A percentile compares a stretch with the other conserved stretches of the same genome.
These are phyloP conservation scores for Okapia johnstoni DNA, from an alignment of 2,113 vertebrate species.

Conservation along the genomic window DNA sequence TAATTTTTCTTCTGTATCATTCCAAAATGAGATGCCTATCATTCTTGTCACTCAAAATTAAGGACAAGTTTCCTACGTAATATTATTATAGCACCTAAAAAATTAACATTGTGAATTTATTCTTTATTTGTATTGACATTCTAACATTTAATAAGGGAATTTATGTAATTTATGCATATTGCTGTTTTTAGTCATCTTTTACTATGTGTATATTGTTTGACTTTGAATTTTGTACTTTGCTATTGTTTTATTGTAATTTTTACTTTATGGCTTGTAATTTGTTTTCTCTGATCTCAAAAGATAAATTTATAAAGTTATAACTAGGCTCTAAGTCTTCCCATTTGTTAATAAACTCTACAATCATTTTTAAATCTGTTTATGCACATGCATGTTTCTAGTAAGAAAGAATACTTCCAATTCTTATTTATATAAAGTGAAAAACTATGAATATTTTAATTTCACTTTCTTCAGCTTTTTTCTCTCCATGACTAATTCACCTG, in stretches of 20 bases:
- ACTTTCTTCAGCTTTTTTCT: neutral
- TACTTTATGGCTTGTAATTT: neutral
- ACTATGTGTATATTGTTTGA: neutral
- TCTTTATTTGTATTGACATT: neutral
- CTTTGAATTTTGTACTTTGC: neutral
- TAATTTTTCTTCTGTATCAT: neutral
- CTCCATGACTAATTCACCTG: neutral
- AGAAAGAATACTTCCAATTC: neutral
- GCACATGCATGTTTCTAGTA: neutral
- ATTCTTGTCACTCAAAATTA: neutral
- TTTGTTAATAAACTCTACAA: neutral
- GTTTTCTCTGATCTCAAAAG: constrained; percentile 20
- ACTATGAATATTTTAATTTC: neutral
- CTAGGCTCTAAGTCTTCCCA: neutral
- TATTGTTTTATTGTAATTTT: neutral
- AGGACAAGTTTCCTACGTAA: neutral
- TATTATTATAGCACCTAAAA: neutral
- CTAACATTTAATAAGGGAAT: neutral
- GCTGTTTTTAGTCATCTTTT: neutral
- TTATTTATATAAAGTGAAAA: neutral
- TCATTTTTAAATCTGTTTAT: constrained; percentile 13
- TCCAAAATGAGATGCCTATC: neutral
- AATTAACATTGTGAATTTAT: neutral
- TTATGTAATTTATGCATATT: neutral
- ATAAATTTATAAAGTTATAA: neutral